A percentile compares a stretch with the other conserved stretches of the same genome.
These are phyloP conservation scores for Oscarella lobularis DNA, from an alignment of 37 sponge, comb jelly and placozoan genomes.

Conservation along the genomic window DNA sequence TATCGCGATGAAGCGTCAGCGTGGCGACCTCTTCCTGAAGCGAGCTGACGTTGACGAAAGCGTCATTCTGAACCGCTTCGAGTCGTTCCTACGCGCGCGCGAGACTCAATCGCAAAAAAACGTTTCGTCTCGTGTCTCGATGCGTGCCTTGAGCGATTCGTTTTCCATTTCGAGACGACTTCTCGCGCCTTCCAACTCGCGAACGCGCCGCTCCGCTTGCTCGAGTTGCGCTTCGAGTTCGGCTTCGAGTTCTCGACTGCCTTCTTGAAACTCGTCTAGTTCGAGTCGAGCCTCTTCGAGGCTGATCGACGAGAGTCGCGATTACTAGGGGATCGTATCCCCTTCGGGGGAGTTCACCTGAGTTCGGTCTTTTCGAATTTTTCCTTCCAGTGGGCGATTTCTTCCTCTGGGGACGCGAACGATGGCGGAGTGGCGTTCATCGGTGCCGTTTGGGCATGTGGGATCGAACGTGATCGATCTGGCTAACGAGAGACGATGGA, in stretches of 20 bases:
- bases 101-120: neutral
- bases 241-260: constrained; percentile 79
- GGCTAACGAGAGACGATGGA: too few relatives aligned
- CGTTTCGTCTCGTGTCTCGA: neutral
- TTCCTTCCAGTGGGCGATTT: constrained; percentile 50
- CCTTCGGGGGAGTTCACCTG: constrained; percentile 43
- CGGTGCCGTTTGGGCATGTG: too few relatives aligned
- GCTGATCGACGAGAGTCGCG: too few relatives aligned
- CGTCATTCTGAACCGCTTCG: constrained; percentile 56
- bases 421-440: neutral
- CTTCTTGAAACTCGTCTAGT: constrained; percentile 83
- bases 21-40: constrained; percentile 77
- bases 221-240: constrained; percentile 87
- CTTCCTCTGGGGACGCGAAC: neutral
- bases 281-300: constrained; percentile 61
- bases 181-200: constrained; percentile 41
- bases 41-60: constrained; percentile 60
- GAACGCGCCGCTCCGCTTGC: constrained; percentile 62
- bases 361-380: constrained; percentile 27
- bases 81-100: constrained; percentile 33
- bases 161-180: constrained; percentile 69
- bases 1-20: constrained; percentile 41
- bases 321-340: too few relatives aligned
- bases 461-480: too few relatives aligned
- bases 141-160: constrained; percentile 54